Evolutionary conservation across 2,113 vertebrate genomes (phyloP).

Genomic region (Ptyas mucosa): DNA sequence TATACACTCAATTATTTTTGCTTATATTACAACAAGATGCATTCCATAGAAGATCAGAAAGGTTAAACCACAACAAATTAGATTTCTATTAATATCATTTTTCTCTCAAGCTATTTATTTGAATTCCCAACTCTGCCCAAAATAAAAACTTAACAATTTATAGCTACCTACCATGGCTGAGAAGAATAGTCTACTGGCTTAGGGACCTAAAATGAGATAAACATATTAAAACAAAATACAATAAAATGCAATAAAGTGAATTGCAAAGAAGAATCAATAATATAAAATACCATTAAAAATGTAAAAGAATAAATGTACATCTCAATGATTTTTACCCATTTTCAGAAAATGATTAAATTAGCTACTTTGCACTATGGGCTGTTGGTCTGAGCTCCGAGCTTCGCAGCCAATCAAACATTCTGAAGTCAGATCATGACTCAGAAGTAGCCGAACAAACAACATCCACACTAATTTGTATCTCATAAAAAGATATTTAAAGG

Average conservation of each 20-base stretch:
- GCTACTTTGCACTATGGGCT: not conserved
- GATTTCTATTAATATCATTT: slow-evolving; percentile 5
- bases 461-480: no score
- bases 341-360: slow-evolving; percentile 15
- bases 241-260: slow-evolving; percentile 38
- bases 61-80: slow-evolving; percentile 26
- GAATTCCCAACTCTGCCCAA: not conserved
- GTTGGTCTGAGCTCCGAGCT: no score
- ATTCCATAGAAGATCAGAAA: slow-evolving; percentile 21
- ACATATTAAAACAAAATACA: slow-evolving; percentile 33
- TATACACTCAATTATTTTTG: not conserved
- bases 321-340: not conserved
- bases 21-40: not conserved
- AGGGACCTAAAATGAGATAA: slow-evolving; percentile 77
- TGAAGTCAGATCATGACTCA: no score
- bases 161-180: slow-evolving; percentile 83
- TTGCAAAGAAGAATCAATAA: slow-evolving; percentile 2
- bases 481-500: no score
- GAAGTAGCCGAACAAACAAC: no score
- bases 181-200: slow-evolving; percentile 93
- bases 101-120: not conserved
- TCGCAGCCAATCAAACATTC: no score
- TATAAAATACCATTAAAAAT: slow-evolving; percentile 50
- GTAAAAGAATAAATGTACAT: not conserved
- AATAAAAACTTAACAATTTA: not conserved